Evolutionary conservation across 2,113 vertebrate species (phyloP).

Genomic region (Hippocampus zosterae): DNA sequence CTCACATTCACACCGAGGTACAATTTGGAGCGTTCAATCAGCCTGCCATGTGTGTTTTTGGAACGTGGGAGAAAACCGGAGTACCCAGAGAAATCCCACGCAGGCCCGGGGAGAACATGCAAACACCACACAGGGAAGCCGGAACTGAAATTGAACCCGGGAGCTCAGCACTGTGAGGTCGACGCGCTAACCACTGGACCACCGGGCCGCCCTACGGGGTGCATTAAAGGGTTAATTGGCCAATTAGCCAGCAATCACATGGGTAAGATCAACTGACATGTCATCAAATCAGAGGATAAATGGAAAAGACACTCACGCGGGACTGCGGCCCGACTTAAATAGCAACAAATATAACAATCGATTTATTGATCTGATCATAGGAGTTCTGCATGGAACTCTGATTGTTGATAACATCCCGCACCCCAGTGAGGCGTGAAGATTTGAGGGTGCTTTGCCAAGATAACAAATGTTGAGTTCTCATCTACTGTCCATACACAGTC

Average conservation of each 20-base stretch:
- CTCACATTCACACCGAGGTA: too few species aligned
- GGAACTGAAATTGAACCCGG: too few species aligned
- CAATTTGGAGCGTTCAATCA: too few species aligned
- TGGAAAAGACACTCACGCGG: background rate
- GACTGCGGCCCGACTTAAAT: background rate
- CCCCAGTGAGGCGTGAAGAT: too few species aligned
- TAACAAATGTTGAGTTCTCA: background rate
- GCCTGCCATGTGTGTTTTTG: too few species aligned
- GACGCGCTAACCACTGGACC: too few species aligned
- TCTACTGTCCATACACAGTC: constrained; percentile 14
- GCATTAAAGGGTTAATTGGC: constrained; percentile 10
- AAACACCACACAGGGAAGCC: too few species aligned
- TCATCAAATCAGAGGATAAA: background rate
- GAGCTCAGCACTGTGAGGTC: too few species aligned
- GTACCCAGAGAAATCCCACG: too few species aligned
- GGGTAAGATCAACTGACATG: constrained; percentile 13
- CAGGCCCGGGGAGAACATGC: too few species aligned
- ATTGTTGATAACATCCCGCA: background rate
- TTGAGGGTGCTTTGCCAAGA: background rate
- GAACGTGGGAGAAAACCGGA: too few species aligned
- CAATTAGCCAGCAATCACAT: constrained; percentile 24
- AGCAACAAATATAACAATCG: background rate
- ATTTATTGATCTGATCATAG: background rate
- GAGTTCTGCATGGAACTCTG: background rate
- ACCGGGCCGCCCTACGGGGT: too few species aligned